Evolutionary conservation across 2,113 vertebrate genomes (phyloP).

Genomic region (Lagopus muta): DNA sequence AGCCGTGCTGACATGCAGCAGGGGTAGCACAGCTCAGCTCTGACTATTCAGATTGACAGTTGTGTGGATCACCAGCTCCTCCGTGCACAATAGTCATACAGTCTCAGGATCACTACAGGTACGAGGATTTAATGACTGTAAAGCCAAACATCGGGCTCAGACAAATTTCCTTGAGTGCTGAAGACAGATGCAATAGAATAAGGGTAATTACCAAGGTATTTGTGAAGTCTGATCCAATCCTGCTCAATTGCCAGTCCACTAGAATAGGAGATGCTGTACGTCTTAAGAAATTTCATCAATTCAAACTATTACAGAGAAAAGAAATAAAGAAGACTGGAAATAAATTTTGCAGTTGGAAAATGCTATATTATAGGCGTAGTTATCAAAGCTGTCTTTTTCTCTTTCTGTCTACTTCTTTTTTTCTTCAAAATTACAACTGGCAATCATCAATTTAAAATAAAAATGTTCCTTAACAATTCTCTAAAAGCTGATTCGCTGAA

Average conservation of each 20-base stretch:
- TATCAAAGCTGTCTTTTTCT: neutral
- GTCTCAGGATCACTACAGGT: neutral
- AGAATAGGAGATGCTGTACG: neutral
- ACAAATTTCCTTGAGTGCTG: neutral
- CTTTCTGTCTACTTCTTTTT: too few relatives aligned
- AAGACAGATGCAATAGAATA: neutral
- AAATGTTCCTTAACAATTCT: neutral
- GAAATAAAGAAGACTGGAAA: too few relatives aligned
- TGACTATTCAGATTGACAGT: rapidly evolving
- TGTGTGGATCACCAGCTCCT: rapidly evolving
- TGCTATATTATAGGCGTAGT: neutral
- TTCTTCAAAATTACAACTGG: neutral
- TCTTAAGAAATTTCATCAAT: neutral
- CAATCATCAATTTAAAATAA: neutral
- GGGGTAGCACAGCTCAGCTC: neutral
- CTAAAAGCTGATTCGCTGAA: neutral
- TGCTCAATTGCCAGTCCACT: neutral
- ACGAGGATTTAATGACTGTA: neutral
- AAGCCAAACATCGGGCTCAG: rapidly evolving
- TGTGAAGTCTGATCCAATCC: neutral
- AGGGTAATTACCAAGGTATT: neutral
- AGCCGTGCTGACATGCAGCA: neutral
- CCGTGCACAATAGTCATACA: rapidly evolving
- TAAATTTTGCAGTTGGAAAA: neutral
- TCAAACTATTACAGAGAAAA: neutral